Evolutionary conservation across 2,888 invertebrate genomes (phyloP).

Genomic region (Drosophila longiperda): DNA sequence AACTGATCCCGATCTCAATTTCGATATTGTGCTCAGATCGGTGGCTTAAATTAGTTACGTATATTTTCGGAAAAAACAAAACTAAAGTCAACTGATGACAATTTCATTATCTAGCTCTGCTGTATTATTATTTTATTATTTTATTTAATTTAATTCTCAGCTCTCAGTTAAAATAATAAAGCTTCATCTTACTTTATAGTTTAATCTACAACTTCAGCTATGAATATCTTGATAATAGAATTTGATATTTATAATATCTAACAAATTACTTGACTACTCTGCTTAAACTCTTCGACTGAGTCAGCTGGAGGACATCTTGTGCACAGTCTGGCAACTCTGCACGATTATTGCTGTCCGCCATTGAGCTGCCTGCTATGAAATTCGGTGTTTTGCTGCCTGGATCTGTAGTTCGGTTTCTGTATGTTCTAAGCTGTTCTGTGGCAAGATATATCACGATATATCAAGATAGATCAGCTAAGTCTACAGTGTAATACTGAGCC

Average conservation of each 20-base stretch:
- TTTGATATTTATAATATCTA: background rate
- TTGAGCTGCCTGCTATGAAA: background rate
- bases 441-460: no score
- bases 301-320: background rate
- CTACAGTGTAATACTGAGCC: background rate
- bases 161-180: background rate
- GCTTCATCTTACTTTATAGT: background rate
- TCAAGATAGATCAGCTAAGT: background rate
- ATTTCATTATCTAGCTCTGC: background rate
- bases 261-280: background rate
- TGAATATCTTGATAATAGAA: background rate
- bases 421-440: background rate
- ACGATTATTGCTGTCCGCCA: background rate
- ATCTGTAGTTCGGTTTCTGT: background rate
- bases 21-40: background rate
- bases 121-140: background rate
- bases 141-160: background rate
- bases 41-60: background rate
- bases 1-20: constrained; percentile 11
- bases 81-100: background rate
- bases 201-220: background rate
- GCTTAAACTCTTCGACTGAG: background rate
- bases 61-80: background rate
- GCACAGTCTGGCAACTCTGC: constrained; percentile 2
- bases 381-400: background rate